Conservation (phyloP, 2,888 invertebrate species). For the Xestobium rufovillosum region DNA sequence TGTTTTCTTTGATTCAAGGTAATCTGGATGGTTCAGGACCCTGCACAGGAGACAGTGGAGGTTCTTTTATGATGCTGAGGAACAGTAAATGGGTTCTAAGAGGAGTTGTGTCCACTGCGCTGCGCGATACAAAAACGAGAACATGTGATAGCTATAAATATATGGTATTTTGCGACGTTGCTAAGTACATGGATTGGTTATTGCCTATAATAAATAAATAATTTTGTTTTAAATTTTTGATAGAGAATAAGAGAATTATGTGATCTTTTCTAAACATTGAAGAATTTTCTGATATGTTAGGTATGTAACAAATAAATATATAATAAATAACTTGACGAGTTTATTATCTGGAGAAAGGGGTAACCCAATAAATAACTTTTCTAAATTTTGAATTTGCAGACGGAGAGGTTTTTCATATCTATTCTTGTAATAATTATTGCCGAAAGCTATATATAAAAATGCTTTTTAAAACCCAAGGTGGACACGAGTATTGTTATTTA, state of each 20-base stretch:
- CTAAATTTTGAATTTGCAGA: no score
- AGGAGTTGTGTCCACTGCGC: slow-evolving; percentile 46
- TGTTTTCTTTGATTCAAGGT: slow-evolving; percentile 21
- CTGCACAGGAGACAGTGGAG: slow-evolving; percentile 47
- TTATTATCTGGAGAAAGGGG: no score
- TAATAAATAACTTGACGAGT: no score
- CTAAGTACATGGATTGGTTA: slow-evolving; percentile 30
- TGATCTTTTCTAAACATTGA: no score
- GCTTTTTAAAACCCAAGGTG: no score
- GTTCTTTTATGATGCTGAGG: slow-evolving; percentile 44
- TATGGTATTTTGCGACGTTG: slow-evolving; percentile 9
- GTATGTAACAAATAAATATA: no score
- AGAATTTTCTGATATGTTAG: no score
- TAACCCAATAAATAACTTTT: no score
- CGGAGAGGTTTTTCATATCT: no score
- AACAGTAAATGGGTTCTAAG: slow-evolving; percentile 44
- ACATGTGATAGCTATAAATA: slow-evolving; percentile 19
- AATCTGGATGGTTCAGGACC: slow-evolving; percentile 35
- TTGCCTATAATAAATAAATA: slow-evolving; percentile 18
- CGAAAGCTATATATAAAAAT: no score
- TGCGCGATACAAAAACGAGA: slow-evolving; percentile 33
- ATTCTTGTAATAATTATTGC: no score
- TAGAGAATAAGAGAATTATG: neutral
- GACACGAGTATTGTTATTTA: no score
- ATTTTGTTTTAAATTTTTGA: neutral